Evolutionary conservation across 2,797 vertebrate genomes (phyloP).

Genomic region (Arctocebus calabarensis): DNA sequence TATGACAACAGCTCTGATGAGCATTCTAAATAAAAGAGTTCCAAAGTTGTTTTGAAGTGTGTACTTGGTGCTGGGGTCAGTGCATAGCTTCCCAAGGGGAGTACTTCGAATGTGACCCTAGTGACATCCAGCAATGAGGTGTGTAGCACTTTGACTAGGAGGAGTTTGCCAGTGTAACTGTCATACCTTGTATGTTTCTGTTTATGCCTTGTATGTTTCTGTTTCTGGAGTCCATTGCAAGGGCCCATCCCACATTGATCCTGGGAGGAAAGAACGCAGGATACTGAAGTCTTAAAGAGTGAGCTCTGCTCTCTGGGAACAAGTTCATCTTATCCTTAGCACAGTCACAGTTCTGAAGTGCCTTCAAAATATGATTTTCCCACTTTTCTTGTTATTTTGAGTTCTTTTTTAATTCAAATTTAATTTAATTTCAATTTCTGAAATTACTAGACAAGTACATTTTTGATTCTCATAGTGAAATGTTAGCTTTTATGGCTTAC

Average conservation of each 20-base stretch:
- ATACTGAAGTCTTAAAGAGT: rapidly evolving
- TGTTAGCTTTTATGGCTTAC: neutral
- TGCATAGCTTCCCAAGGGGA: no score
- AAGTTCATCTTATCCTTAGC: neutral
- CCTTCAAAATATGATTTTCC: neutral
- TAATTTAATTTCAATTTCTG: no score
- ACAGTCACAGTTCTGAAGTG: neutral
- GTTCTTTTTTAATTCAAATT: neutral
- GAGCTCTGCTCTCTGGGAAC: neutral
- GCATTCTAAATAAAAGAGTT: no score
- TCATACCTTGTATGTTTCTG: neutral
- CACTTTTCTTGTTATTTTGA: neutral
- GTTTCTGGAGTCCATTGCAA: neutral
- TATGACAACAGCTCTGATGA: no score
- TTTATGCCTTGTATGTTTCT: neutral
- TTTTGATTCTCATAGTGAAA: neutral
- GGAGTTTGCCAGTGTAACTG: no score
- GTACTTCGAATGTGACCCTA: no score
- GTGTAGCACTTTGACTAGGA: no score
- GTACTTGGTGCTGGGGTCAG: no score
- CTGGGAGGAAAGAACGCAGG: neutral
- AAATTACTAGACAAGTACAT: neutral
- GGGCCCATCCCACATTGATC: no score
- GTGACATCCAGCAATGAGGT: no score
- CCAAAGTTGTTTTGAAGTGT: no score